Conservation (phyloP, 1,140 invertebrate species). For the Tetramorium alpestre region DNA sequence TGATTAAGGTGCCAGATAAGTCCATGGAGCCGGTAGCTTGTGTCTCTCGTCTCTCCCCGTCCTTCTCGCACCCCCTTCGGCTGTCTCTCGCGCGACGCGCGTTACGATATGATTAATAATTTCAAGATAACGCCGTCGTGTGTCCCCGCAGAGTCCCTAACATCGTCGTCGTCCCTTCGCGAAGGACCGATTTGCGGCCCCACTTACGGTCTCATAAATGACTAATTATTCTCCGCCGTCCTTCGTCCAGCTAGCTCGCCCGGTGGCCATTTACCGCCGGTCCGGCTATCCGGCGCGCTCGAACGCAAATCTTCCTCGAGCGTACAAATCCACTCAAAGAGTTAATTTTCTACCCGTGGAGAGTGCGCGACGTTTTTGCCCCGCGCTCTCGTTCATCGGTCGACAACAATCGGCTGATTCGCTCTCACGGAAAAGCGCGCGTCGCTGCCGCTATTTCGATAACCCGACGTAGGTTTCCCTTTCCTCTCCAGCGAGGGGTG, state of each 20-base stretch:
- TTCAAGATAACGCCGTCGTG: slow-evolving; percentile 80
- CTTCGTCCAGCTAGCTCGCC: slow-evolving; percentile 41
- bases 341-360: background rate
- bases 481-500: slow-evolving; percentile 29
- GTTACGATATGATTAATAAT: slow-evolving; percentile 85
- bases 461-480: slow-evolving; percentile 22
- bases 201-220: slow-evolving; percentile 84
- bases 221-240: slow-evolving; percentile 81
- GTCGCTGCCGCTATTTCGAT: slow-evolving; percentile 33
- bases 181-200: slow-evolving; percentile 81
- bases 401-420: slow-evolving; percentile 19
- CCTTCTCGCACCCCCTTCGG: slow-evolving; percentile 34
- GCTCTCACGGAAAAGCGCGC: slow-evolving; percentile 11
- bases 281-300: background rate
- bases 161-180: slow-evolving; percentile 71
- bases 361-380: background rate
- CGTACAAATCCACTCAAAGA: background rate
- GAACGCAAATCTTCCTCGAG: slow-evolving; percentile 35
- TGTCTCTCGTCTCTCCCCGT: slow-evolving; percentile 62
- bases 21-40: slow-evolving; percentile 74
- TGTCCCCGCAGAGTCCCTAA: slow-evolving; percentile 71
- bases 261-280: slow-evolving; percentile 32
- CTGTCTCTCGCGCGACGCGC: slow-evolving; percentile 63
- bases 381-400: background rate
- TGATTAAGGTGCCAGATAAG: slow-evolving; percentile 85